Percentiles rank a stretch among this genome's conserved stretches.
Evolutionary conservation across 2,113 vertebrate species (phyloP).

Genomic region (Gallinago undulata): DNA sequence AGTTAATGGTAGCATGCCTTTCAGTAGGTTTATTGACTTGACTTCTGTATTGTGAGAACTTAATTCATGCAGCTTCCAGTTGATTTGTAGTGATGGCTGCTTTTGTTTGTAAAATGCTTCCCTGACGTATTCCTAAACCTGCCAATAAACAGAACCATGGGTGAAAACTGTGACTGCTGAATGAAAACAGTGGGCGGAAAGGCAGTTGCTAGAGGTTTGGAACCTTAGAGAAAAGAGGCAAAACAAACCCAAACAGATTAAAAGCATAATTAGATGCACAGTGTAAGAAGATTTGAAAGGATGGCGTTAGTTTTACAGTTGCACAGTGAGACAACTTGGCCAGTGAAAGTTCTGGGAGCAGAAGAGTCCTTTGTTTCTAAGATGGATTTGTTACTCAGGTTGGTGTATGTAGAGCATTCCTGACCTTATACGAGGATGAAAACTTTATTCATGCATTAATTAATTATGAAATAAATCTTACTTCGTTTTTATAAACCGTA

Average conservation of each 20-base stretch:
- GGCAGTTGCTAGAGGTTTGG: background rate
- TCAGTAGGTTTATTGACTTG: background rate
- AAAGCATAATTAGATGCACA: background rate
- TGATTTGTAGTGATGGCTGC: background rate
- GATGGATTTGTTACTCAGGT: background rate
- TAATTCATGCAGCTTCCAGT: background rate
- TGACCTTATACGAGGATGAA: background rate
- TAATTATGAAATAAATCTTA: background rate
- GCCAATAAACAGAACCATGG: background rate
- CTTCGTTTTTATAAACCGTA: background rate
- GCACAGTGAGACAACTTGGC: background rate
- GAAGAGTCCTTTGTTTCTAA: background rate
- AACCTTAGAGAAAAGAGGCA: background rate
- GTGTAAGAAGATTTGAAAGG: background rate
- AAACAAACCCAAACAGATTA: background rate
- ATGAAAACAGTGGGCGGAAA: background rate
- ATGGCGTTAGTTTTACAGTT: background rate
- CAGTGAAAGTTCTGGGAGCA: background rate
- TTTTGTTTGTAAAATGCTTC: constrained; percentile 3
- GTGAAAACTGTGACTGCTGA: background rate
- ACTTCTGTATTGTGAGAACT: background rate
- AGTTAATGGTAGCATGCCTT: background rate
- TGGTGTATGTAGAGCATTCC: background rate
- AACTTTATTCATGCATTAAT: background rate
- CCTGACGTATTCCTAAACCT: background rate